phyloP scores from a whole-genome alignment of 2,797 vertebrate species.

The Simalia tracyae region DNA sequence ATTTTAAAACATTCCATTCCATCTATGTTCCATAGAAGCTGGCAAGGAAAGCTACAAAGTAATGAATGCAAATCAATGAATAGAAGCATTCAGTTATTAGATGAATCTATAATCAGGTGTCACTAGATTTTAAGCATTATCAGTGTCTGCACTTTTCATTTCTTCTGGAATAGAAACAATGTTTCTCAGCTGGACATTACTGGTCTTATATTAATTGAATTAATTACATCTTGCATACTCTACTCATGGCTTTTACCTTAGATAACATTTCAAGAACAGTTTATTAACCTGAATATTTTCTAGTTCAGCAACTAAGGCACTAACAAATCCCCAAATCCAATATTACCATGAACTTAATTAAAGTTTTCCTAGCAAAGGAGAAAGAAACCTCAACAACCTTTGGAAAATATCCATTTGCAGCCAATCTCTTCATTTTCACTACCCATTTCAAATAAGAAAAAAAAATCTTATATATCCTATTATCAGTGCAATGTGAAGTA shows the following conservation, averaged over 20 bases:
- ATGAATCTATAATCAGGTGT: constrained; percentile 8
- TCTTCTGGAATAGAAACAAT: neutral
- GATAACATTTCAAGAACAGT: constrained; percentile 2
- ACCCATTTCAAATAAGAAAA: neutral
- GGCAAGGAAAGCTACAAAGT: neutral
- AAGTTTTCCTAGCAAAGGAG: neutral
- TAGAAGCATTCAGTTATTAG: neutral
- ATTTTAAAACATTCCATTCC: neutral
- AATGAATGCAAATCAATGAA: constrained; percentile 2
- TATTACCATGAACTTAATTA: neutral
- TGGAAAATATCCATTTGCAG: neutral
- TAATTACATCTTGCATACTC: constrained; percentile 9
- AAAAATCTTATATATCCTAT: neutral
- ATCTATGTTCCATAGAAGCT: constrained; percentile 11
- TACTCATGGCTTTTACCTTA: neutral
- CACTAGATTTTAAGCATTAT: neutral
- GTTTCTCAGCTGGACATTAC: neutral
- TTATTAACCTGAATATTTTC: constrained; percentile 19
- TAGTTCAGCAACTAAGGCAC: neutral
- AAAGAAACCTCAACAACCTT: constrained; percentile 19
- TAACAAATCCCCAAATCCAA: neutral
- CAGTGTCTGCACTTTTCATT: neutral
- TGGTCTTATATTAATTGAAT: constrained; percentile 15
- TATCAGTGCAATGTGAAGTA: neutral
- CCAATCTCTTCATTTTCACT: neutral